A percentile compares a stretch with the other conserved stretches of the same genome.
These are phyloP conservation scores for Ceyx melanurus DNA, from an alignment of 2,113 vertebrate species.

Conservation along the genomic window DNA sequence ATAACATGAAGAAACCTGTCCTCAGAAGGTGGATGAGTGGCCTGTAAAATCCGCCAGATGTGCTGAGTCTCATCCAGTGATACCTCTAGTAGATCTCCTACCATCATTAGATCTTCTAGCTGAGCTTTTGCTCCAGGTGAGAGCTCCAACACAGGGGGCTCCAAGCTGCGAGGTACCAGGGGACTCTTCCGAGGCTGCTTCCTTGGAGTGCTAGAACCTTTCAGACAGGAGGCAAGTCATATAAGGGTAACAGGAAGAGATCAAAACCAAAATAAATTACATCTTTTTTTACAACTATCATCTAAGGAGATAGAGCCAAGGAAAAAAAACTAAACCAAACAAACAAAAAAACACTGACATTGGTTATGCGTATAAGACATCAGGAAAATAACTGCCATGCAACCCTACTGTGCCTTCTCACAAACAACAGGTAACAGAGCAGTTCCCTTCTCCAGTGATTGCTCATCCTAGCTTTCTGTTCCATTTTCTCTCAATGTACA, in stretches of 20 bases:
- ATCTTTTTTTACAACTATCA: neutral
- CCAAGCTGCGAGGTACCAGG: constrained; percentile 92
- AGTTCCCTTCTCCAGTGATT: neutral
- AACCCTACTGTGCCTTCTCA: neutral
- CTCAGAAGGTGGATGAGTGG: constrained; percentile 95
- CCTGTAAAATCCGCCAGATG: constrained; percentile 98
- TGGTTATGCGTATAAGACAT: rapidly evolving
- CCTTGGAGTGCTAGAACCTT: constrained; percentile 87
- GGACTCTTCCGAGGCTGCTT: constrained; percentile 97
- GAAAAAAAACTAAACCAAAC: neutral
- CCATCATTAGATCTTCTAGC: constrained; percentile 97
- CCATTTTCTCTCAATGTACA: neutral
- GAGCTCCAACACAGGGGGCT: constrained; percentile 92
- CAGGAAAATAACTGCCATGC: neutral
- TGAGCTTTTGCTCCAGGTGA: constrained; percentile 91
- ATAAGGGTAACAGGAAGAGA: neutral
- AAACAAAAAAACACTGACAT: neutral
- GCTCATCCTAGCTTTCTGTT: neutral
- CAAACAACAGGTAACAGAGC: neutral
- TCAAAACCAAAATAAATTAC: neutral
- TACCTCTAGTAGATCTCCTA: constrained; percentile 95
- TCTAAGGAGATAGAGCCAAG: neutral
- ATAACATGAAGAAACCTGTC: constrained; percentile 94
- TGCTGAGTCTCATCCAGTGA: constrained; percentile 98
- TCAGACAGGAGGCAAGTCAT: neutral